Percentiles rank a stretch among this genome's conserved stretches.
These are phyloP conservation scores for Philantomba maxwellii DNA, from an alignment of 2,113 vertebrate species.

Conservation along the genomic window DNA sequence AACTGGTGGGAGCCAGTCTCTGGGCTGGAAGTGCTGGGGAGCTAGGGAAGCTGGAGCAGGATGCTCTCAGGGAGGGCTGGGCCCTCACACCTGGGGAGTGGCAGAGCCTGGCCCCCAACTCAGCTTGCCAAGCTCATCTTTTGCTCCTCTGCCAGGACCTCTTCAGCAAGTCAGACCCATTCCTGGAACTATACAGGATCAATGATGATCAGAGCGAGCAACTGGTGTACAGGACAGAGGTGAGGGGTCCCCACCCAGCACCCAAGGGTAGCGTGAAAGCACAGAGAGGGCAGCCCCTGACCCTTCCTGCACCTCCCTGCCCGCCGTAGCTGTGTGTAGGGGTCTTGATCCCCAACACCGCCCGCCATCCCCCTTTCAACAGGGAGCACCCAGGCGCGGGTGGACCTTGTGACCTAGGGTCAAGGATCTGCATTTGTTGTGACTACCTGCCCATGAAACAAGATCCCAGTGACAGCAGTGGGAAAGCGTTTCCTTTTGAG, in stretches of 20 bases:
- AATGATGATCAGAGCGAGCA: conserved; percentile 88
- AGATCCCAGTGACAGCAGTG: neutral
- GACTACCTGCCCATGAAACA: neutral
- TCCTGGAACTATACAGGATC: conserved; percentile 92
- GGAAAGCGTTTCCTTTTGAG: neutral
- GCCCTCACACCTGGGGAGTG: neutral
- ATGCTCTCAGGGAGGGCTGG: neutral
- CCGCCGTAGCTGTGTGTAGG: neutral
- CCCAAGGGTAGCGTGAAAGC: neutral
- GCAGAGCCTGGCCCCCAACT: neutral
- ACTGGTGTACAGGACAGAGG: conserved; percentile 94
- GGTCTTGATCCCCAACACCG: neutral
- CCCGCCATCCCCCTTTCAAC: too few species aligned
- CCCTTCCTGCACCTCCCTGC: neutral
- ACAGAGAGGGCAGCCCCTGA: too few species aligned
- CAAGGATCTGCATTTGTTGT: neutral
- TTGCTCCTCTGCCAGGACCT: conserved; percentile 82
- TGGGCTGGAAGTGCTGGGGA: neutral
- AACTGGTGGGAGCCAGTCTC: accelerated
- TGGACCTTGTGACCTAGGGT: neutral
- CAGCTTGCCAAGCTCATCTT: accelerated
- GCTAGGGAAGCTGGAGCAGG: neutral
- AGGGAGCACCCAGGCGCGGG: too few species aligned
- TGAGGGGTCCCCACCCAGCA: conserved; percentile 50
- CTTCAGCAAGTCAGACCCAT: conserved; percentile 97